Evolutionary conservation across 2,888 invertebrate genomes (phyloP), one percentile per base, ranked within the genome.

Genomic region (Conops quadrifasciatus): DNA sequence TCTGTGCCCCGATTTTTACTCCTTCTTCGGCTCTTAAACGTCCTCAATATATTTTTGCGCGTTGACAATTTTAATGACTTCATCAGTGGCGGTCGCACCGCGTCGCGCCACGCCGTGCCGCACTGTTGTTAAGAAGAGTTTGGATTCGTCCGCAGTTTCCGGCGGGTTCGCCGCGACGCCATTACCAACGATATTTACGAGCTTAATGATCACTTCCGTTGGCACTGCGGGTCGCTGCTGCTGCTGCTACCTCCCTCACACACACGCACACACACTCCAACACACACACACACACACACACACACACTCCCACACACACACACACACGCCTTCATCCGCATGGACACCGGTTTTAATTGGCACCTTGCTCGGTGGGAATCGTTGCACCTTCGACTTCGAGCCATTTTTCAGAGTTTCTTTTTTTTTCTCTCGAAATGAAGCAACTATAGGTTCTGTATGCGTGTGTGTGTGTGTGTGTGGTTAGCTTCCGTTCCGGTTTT

Each of bases 131-230:
- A 66, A 53, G 53, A 36, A 66, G 16, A 72, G 71, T 71, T 70
- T 69, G 67, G 71, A 73, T 69, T 69, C 74, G 73, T 71, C 75
- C 71, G 73, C 74, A 75, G 74, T 67, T 71, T 73, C 72, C 68
- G 72, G 74, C 73, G 74, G 71, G n/a, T 75, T 74, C 75, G 76
- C 74, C 73, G 73, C 67, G 74, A 71, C 67, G 74, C 71, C 58
- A 58, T 19, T 36, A 51, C 67, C n/a, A 45, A 68, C 71, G 67
- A 76, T 74, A 76, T 76, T 76, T 76, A 75, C 72, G 74, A 74
- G 71, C 72, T 63, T 73, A 77, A 76, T 73, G 74, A 76, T 73
- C 71, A 73, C 72, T 74, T 71, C 71, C 74, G 64, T 43, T 58
- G 51, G 53, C 66, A 24, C 19, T 56, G 56, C 53, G 21, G 53